Percentiles rank a stretch among this genome's conserved stretches.
These are phyloP conservation scores for Pitangus sulphuratus DNA, from an alignment of 2,797 vertebrate species.

Conservation along the genomic window DNA sequence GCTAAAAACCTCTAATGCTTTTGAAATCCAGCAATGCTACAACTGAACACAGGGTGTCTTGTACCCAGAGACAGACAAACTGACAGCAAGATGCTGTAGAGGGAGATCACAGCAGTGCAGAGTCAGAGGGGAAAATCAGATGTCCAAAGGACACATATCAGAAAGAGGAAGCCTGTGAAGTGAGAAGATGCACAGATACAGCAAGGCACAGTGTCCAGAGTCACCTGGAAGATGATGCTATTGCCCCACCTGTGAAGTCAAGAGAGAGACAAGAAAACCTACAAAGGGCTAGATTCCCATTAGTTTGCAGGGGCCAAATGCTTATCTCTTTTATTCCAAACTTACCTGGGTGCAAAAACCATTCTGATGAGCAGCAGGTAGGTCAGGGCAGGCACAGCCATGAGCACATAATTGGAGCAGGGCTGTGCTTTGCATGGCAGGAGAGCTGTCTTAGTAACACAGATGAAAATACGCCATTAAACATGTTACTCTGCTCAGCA, in stretches of 20 bases:
- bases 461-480: constrained; percentile 35
- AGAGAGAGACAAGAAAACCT: background rate
- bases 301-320: background rate
- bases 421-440: background rate
- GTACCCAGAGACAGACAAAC: background rate
- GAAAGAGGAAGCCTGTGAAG: background rate
- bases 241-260: background rate
- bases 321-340: background rate
- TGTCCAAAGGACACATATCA: background rate
- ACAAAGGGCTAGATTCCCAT: background rate
- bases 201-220: background rate
- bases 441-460: background rate
- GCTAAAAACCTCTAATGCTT: background rate
- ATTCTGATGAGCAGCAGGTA: background rate
- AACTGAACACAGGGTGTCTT: background rate
- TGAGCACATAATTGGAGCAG: background rate
- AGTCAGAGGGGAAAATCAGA: background rate
- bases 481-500: background rate
- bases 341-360: background rate
- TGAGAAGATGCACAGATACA: background rate
- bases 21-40: background rate
- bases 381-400: background rate
- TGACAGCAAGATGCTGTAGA: background rate
- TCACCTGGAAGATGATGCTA: background rate
- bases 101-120: background rate